phyloP scores from a whole-genome alignment of 2,888 invertebrate genomes.

The Nysson spinosus region DNA sequence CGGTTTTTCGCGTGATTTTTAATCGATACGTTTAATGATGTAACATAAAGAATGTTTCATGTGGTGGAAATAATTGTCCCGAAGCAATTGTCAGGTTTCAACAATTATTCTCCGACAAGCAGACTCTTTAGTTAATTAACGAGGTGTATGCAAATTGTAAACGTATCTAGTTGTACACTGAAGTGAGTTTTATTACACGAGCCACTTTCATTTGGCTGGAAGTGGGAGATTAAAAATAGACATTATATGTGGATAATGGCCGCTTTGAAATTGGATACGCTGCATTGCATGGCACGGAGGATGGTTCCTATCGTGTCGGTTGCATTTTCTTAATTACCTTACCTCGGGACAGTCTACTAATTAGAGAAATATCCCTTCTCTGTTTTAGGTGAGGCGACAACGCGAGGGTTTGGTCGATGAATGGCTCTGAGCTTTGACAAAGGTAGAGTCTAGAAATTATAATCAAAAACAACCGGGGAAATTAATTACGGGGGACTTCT shows the following conservation, averaged over 20 bases:
- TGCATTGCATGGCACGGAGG: slow-evolving; percentile 1
- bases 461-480: slow-evolving; percentile 10
- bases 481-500: not conserved
- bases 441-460: slow-evolving; percentile 56
- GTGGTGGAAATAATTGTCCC: too few species aligned
- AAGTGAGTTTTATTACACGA: not conserved
- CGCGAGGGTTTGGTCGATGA: slow-evolving; percentile 47
- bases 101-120: too few species aligned
- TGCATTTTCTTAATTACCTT: slow-evolving; percentile 52
- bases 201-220: slow-evolving; percentile 12
- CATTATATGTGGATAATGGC: slow-evolving; percentile 25
- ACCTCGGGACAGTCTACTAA: slow-evolving; percentile 46
- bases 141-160: not conserved
- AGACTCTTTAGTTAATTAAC: too few species aligned
- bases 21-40: too few species aligned
- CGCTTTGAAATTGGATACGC: slow-evolving; percentile 36
- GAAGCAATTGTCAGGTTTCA: too few species aligned
- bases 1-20: too few species aligned
- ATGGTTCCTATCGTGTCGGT: slow-evolving; percentile 26
- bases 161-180: not conserved
- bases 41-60: too few species aligned
- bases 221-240: not conserved
- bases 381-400: slow-evolving; percentile 50
- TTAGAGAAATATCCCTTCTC: slow-evolving; percentile 46
- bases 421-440: slow-evolving; percentile 43